Evolutionary conservation across 2,113 vertebrate species (phyloP).

Genomic region (Phocoena phocoena): DNA sequence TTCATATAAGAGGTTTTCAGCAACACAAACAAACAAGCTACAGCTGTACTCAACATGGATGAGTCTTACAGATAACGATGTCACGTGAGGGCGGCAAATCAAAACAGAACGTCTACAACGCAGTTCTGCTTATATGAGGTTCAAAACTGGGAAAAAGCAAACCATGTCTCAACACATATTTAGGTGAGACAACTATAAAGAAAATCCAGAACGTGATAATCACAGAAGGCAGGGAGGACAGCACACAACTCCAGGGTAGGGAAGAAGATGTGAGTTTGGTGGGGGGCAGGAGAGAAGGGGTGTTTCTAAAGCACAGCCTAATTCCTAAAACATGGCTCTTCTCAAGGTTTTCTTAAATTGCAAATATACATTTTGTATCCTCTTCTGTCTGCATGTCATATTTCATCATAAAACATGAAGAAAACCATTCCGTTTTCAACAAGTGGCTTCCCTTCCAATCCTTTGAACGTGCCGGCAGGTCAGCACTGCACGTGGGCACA

Average conservation of each 20-base stretch:
- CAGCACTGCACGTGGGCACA: background rate
- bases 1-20: background rate
- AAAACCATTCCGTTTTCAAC: background rate
- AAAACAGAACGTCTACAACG: background rate
- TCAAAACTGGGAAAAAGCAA: background rate
- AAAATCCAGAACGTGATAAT: background rate
- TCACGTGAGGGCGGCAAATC: background rate
- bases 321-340: background rate
- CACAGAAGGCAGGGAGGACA: background rate
- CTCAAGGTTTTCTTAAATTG: background rate
- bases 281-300: background rate
- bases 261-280: background rate
- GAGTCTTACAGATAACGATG: background rate
- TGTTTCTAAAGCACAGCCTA: background rate
- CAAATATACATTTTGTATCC: background rate
- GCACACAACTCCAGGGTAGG: background rate
- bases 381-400: background rate
- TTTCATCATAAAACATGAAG: background rate
- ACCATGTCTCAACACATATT: background rate
- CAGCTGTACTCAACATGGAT: accelerated
- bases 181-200: background rate
- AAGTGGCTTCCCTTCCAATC: background rate
- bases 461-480: accelerated
- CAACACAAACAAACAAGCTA: background rate
- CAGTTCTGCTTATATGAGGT: background rate